Evolutionary conservation across 2,113 vertebrate species (phyloP).

Genomic region (Geothlypis trichas): DNA sequence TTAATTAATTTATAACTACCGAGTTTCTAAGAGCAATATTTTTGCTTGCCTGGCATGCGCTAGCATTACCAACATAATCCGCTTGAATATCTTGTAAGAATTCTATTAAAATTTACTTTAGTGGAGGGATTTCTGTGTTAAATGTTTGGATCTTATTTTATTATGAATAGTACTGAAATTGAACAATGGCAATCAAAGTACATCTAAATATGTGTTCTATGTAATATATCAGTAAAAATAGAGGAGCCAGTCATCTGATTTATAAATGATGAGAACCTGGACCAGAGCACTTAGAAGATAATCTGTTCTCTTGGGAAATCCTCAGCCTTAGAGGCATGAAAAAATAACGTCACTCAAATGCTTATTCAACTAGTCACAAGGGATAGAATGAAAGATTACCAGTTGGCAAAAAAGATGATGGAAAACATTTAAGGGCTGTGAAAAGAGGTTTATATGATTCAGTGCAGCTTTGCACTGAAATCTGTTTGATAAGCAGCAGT

Average conservation of each 20-base stretch:
- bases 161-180: not conserved
- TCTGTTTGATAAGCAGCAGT: not conserved
- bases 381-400: conserved; percentile 3
- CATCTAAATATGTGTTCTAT: not conserved
- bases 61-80: not conserved
- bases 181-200: not conserved
- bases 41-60: not conserved
- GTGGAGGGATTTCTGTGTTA: not conserved
- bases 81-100: not conserved
- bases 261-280: not conserved
- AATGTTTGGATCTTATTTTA: not conserved
- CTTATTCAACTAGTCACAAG: conserved; percentile 4
- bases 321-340: not conserved
- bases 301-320: conserved; percentile 22
- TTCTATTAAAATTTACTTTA: not conserved
- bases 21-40: not conserved
- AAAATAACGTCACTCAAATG: conserved; percentile 10
- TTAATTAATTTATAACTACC: not conserved
- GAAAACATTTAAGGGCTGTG: not conserved
- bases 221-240: not conserved
- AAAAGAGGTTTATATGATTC: not conserved
- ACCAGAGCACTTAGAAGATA: not conserved
- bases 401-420: not conserved
- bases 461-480: not conserved
- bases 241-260: not conserved